These are phyloP conservation scores for Cheilosia vernalis DNA, from an alignment of 2,888 invertebrate genomes.

Conservation along the genomic window DNA sequence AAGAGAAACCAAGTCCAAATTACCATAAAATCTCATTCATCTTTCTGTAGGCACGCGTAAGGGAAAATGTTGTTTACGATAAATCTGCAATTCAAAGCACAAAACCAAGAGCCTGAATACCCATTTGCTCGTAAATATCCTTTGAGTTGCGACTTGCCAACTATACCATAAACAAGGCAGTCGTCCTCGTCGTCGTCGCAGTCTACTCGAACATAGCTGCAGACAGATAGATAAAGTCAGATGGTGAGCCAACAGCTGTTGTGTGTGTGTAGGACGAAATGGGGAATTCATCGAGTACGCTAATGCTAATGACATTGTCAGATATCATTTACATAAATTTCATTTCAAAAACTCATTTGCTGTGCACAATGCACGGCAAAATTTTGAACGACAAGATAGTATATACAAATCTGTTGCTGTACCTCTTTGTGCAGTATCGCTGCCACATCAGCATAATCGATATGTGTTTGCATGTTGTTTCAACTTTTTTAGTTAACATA, in stretches of 20 bases:
- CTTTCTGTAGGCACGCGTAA: conserved; percentile 17
- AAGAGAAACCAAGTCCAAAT: conserved; percentile 28
- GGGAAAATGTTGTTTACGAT: conserved; percentile 33
- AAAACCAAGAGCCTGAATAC: conserved; percentile 33
- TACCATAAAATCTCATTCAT: conserved; percentile 38
- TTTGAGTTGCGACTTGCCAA: conserved; percentile 32
- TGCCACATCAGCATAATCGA: neutral
- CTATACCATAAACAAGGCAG: conserved; percentile 2
- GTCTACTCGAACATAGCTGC: neutral
- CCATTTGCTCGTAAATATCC: conserved; percentile 20
- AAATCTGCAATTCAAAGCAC: conserved; percentile 58
- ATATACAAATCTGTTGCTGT: neutral
- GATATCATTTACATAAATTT: conserved; percentile 38
- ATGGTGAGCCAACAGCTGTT: neutral
- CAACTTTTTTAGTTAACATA: no score
- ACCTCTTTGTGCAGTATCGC: neutral
- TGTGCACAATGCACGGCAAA: conserved; percentile 1
- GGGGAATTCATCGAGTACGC: conserved; percentile 6
- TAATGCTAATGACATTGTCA: conserved; percentile 41
- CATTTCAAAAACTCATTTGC: conserved; percentile 11
- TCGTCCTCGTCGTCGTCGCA: neutral
- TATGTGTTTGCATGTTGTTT: neutral
- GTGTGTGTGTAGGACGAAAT: neutral
- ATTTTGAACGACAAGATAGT: conserved; percentile 1
- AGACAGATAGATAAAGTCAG: neutral